phyloP scores from a whole-genome alignment of 2,797 vertebrate genomes.

The Atherinosoma microstoma region DNA sequence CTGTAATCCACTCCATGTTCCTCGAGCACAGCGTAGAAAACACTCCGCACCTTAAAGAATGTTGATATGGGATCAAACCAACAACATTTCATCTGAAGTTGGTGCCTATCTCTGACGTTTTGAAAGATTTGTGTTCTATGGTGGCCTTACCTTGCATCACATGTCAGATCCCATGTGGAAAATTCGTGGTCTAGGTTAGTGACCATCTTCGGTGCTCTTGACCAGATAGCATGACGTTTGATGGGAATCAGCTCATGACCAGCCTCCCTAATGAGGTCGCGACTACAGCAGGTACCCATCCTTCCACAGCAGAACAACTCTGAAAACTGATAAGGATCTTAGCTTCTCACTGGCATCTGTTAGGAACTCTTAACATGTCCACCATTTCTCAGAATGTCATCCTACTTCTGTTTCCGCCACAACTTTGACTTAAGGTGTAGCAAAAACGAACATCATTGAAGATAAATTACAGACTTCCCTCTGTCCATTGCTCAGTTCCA shows the following conservation, averaged over 20 bases:
- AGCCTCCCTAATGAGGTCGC: slow-evolving; percentile 21
- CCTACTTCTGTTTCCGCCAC: background rate
- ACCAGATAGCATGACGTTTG: slow-evolving; percentile 50
- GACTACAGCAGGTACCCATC: slow-evolving; percentile 77
- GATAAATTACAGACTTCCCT: background rate
- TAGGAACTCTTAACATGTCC: background rate
- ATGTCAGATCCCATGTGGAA: slow-evolving; percentile 63
- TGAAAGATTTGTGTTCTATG: too few species aligned
- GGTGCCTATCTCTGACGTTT: background rate
- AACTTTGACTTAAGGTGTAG: background rate
- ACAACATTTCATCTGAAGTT: background rate
- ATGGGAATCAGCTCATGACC: slow-evolving; percentile 63
- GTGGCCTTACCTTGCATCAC: slow-evolving; percentile 54
- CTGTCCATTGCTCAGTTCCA: slow-evolving; percentile 2
- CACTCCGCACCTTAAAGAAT: background rate
- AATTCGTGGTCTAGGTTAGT: slow-evolving; percentile 46
- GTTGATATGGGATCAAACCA: background rate
- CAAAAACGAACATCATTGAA: background rate
- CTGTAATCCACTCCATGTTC: slow-evolving; percentile 23
- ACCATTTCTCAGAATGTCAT: background rate
- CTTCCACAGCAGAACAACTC: background rate
- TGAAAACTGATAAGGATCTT: background rate
- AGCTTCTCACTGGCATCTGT: background rate
- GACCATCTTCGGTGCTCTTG: slow-evolving; percentile 30
- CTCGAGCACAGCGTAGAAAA: slow-evolving; percentile 2